These are phyloP conservation scores for Actenoides lindsayi DNA, from an alignment of 2,113 vertebrate species.

Conservation along the genomic window DNA sequence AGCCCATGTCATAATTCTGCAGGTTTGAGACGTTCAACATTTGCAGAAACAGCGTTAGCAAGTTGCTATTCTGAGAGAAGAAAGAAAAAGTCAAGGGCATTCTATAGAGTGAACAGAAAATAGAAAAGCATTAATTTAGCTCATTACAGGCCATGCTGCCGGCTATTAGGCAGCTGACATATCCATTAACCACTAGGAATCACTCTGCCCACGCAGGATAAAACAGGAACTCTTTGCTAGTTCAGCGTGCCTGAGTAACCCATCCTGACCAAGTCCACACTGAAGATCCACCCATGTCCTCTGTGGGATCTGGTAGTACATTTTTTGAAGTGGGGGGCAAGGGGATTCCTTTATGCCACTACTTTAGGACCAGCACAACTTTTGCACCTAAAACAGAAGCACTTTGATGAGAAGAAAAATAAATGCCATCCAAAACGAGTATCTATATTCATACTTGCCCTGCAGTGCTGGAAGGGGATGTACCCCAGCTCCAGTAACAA, in stretches of 20 bases:
- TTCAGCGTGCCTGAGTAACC: background rate
- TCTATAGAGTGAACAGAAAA: background rate
- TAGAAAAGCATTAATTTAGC: background rate
- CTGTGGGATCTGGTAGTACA: fast-evolving
- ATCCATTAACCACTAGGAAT: background rate
- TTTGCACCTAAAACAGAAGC: background rate
- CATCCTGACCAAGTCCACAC: background rate
- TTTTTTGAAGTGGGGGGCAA: background rate
- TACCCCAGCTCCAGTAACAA: background rate
- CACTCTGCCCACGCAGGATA: background rate
- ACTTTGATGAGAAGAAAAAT: background rate
- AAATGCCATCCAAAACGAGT: background rate
- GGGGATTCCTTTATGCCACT: background rate
- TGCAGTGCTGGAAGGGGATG: background rate
- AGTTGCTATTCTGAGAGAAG: background rate
- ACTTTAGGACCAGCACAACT: background rate
- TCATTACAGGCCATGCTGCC: background rate
- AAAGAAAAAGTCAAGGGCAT: background rate
- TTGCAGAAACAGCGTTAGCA: background rate
- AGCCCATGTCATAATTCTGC: background rate
- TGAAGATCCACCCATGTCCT: background rate
- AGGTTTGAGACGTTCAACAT: background rate
- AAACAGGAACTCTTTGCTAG: background rate
- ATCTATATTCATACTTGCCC: background rate
- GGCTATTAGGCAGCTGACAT: background rate